Conservation (phyloP, 1,140 invertebrate species). For the Procambarus clarkii region DNA sequence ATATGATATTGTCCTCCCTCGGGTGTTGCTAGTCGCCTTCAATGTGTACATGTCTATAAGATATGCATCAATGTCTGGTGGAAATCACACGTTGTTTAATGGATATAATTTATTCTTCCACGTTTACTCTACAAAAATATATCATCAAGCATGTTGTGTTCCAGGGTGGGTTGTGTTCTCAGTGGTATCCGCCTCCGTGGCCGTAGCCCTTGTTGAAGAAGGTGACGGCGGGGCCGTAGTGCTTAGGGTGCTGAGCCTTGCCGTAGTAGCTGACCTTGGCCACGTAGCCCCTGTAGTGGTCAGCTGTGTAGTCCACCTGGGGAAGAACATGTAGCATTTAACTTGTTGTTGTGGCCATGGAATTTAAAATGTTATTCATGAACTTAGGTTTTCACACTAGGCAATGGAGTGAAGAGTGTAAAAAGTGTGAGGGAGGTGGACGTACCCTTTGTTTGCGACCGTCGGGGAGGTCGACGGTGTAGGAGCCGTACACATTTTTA, state of each 20-base stretch:
- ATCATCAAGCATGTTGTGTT: neutral
- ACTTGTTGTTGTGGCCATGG: neutral
- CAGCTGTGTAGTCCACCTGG: conserved; percentile 36
- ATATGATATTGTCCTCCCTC: too few relatives aligned
- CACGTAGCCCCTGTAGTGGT: conserved; percentile 37
- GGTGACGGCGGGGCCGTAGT: conserved; percentile 21
- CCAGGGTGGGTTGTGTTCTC: neutral
- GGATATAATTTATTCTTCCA: neutral
- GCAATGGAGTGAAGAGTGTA: neutral
- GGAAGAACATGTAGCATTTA: neutral
- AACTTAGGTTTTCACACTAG: neutral
- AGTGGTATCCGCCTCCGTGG: neutral
- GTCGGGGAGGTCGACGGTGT: conserved; percentile 64
- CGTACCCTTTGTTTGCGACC: conserved; percentile 56
- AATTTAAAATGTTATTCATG: neutral
- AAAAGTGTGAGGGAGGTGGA: neutral
- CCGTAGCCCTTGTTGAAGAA: conserved; percentile 2
- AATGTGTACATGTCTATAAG: neutral
- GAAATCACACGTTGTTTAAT: neutral
- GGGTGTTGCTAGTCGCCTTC: neutral
- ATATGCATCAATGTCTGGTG: neutral
- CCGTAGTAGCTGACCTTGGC: conserved; percentile 41
- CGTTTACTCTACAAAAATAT: conserved; percentile 1
- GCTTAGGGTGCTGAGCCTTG: conserved; percentile 24
- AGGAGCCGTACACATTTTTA: conserved; percentile 73